A percentile compares a stretch with the other conserved stretches of the same genome.
Conservation (phyloP, 2,113 vertebrate genomes). For the Stomatorhinus ivindoensis region DNA sequence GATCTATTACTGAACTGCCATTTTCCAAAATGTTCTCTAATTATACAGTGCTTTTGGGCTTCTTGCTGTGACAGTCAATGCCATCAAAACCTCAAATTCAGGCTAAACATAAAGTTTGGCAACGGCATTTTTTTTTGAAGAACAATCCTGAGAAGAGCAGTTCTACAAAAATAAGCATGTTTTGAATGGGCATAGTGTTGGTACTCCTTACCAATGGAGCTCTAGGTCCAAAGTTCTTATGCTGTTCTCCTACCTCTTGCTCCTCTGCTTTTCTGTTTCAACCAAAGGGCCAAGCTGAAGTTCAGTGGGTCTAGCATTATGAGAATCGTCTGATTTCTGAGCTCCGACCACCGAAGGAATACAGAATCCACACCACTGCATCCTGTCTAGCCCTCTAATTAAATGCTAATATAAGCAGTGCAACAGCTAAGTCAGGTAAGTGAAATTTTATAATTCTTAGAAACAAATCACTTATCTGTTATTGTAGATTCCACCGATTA, state of each 20-base stretch:
- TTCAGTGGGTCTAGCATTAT: not conserved
- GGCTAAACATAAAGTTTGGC: not conserved
- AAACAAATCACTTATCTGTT: not conserved
- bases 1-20: not conserved
- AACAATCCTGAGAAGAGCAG: not conserved
- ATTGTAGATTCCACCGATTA: not conserved
- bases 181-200: not conserved
- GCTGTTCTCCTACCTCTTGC: not conserved
- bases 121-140: not conserved
- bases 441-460: not conserved
- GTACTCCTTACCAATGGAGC: not conserved
- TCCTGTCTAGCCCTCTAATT: not conserved
- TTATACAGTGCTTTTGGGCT: not conserved
- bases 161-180: not conserved
- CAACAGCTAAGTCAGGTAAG: conserved; percentile 1
- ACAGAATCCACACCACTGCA: not conserved
- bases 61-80: not conserved
- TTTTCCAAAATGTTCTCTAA: not conserved
- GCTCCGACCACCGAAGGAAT: not conserved
- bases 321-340: not conserved
- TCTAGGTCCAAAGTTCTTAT: not conserved
- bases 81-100: not conserved
- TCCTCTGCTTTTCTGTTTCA: not conserved
- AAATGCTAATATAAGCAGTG: not conserved
- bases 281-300: not conserved